Percentiles rank a stretch among this genome's conserved stretches.
These are phyloP conservation scores for Chloroclystis v-ata DNA, from an alignment of 2,888 invertebrate genomes.

Conservation along the genomic window DNA sequence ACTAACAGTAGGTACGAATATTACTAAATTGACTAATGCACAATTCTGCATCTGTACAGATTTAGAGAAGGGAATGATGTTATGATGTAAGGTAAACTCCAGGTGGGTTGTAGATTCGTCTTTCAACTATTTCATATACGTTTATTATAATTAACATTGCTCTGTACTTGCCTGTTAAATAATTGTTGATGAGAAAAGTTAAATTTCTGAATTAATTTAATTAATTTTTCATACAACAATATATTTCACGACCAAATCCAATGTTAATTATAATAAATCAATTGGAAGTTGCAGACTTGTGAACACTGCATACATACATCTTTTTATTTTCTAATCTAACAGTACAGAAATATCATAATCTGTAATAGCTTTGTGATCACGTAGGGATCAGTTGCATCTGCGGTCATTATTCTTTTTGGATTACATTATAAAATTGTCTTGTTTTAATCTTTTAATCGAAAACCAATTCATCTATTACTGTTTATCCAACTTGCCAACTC, in stretches of 20 bases:
- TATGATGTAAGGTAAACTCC: constrained; percentile 27
- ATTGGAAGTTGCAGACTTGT: constrained; percentile 5
- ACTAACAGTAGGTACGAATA: background rate
- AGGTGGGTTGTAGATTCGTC: constrained; percentile 24
- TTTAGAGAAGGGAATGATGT: constrained; percentile 19
- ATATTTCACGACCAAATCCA: background rate
- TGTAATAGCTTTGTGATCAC: background rate
- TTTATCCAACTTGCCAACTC: no score
- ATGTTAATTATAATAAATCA: constrained; percentile 22
- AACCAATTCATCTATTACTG: no score
- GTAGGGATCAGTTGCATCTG: no score
- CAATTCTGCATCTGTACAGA: constrained; percentile 24
- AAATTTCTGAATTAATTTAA: no score
- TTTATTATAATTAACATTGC: constrained; percentile 19
- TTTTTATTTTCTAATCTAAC: constrained; percentile 18
- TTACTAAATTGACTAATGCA: constrained; percentile 6
- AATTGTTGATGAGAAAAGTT: background rate
- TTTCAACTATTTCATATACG: constrained; percentile 10
- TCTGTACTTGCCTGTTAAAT: background rate
- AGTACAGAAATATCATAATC: background rate
- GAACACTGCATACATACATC: constrained; percentile 16
- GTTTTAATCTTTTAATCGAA: background rate
- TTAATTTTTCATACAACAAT: no score
- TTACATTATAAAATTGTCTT: background rate
- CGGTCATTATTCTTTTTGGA: no score